phyloP scores from a whole-genome alignment of 2,888 invertebrate genomes.

The Drosophila algonquin region DNA sequence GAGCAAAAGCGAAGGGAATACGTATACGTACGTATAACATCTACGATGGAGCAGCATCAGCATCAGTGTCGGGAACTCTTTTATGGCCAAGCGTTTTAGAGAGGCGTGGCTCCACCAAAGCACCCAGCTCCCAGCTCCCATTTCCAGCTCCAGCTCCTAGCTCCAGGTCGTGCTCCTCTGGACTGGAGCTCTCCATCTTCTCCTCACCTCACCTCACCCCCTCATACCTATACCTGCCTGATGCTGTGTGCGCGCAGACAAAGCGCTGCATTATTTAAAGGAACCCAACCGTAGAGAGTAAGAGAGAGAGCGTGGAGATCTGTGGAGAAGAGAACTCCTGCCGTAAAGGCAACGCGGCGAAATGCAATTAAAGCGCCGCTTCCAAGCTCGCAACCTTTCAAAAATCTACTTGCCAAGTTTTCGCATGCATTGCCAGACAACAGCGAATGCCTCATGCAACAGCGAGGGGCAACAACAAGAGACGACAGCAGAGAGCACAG shows the following conservation, averaged over 20 bases:
- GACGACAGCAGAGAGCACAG: too few species aligned
- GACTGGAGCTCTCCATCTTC: not conserved
- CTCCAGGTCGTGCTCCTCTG: not conserved
- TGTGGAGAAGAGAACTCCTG: not conserved
- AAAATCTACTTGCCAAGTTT: conserved; percentile 73
- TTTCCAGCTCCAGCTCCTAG: not conserved
- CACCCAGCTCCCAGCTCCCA: not conserved
- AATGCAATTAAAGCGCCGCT: conserved; percentile 77
- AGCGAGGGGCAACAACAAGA: too few species aligned
- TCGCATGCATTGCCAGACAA: conserved; percentile 71
- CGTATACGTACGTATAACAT: not conserved
- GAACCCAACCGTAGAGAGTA: conserved; percentile 28
- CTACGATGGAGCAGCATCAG: conserved; percentile 29
- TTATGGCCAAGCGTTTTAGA: conserved; percentile 55
- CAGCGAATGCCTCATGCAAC: not conserved
- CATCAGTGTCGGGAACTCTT: conserved; percentile 20
- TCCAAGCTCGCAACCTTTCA: conserved; percentile 62
- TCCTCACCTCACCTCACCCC: conserved; percentile 9
- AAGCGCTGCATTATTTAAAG: conserved; percentile 78
- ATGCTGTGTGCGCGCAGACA: conserved; percentile 61
- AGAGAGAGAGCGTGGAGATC: not conserved
- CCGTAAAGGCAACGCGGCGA: conserved; percentile 47
- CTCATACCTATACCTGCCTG: conserved; percentile 54
- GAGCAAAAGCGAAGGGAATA: conserved; percentile 26
- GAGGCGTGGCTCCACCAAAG: conserved; percentile 35